Evolutionary conservation across 2,888 invertebrate genomes (phyloP), one percentile per base, ranked within the genome.

Genomic region (Parapristionchus giblindavisi): DNA sequence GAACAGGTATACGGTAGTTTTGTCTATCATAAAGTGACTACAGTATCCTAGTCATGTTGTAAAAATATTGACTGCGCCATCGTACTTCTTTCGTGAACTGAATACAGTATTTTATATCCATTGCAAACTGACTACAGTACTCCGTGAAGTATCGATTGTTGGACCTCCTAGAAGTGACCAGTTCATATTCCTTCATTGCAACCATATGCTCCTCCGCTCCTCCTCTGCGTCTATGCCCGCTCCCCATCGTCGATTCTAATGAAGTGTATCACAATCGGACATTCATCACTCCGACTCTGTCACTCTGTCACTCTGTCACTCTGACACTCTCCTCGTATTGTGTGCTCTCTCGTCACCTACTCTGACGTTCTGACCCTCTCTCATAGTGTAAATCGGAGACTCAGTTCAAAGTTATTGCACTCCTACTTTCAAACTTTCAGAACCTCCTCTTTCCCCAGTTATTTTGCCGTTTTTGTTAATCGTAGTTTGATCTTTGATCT

Each of bases 1-100:
- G 27, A 76, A 81, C n/a, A 83, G 83, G 83, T 80, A 24, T 43
- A 72, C 11, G 27, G 56, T 17, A 56, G 6, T n/a, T n/a, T 56
- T 8, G 27, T 11, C 21, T 56, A 56, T 56, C 11, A 24, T 56
- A 27, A 56, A 56, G 27, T n/a, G 8, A 48, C 11, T n/a, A n/a
- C n/a, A n/a, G n/a, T n/a, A n/a, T n/a, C n/a, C n/a, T n/a, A n/a
- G n/a, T n/a, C n/a, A n/a, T n/a, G n/a, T n/a, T n/a, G n/a, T n/a
- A n/a, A n/a, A n/a, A n/a, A n/a, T n/a, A n/a, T n/a, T n/a, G n/a
- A n/a, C n/a, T n/a, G n/a, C n/a, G n/a, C n/a, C n/a, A n/a, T n/a
- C n/a, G n/a, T n/a, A n/a, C n/a, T n/a, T n/a, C n/a, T n/a, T n/a
- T n/a, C n/a, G n/a, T n/a, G n/a, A n/a, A n/a, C n/a, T n/a, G n/a